phyloP scores from a whole-genome alignment of 1,140 invertebrate species.

The Drosophila sturtevanti region DNA sequence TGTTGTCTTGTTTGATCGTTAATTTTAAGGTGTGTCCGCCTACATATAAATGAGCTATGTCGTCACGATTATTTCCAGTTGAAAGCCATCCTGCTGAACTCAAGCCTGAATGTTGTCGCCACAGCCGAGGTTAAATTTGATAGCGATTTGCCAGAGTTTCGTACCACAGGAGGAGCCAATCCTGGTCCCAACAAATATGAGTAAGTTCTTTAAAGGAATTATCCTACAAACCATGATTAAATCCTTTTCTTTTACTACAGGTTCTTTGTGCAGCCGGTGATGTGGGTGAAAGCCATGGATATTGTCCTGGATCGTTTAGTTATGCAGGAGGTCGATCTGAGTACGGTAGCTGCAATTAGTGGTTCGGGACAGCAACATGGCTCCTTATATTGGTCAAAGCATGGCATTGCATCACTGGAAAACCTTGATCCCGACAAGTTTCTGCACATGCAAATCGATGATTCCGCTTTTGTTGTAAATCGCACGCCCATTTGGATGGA shows the following conservation, averaged over 20 bases:
- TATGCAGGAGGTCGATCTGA: constrained; percentile 92
- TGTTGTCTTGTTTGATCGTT: constrained; percentile 54
- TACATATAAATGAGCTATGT: constrained; percentile 20
- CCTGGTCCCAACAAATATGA: constrained; percentile 85
- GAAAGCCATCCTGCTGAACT: constrained; percentile 93
- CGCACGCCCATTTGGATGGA: constrained; percentile 99
- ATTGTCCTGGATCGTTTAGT: constrained; percentile 93
- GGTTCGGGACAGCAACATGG: constrained; percentile 98
- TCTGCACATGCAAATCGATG: constrained; percentile 91
- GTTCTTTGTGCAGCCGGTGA: constrained; percentile 89
- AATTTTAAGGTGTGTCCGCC: constrained; percentile 63
- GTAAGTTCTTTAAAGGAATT: constrained; percentile 32
- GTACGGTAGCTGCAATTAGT: constrained; percentile 91
- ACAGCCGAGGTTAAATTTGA: constrained; percentile 95
- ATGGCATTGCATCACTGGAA: constrained; percentile 86
- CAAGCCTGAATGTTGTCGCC: constrained; percentile 88
- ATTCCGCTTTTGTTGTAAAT: constrained; percentile 88
- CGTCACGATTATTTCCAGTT: constrained; percentile 86
- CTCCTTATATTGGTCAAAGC: constrained; percentile 95
- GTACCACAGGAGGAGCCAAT: constrained; percentile 74
- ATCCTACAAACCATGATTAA: background rate
- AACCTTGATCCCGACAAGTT: constrained; percentile 89
- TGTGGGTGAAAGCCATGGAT: constrained; percentile 98
- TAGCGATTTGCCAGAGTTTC: constrained; percentile 93
- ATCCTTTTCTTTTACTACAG: background rate